Percentiles rank a stretch among this genome's conserved stretches.
phyloP scores from a whole-genome alignment of 2,888 invertebrate species.

The Autographa gamma region DNA sequence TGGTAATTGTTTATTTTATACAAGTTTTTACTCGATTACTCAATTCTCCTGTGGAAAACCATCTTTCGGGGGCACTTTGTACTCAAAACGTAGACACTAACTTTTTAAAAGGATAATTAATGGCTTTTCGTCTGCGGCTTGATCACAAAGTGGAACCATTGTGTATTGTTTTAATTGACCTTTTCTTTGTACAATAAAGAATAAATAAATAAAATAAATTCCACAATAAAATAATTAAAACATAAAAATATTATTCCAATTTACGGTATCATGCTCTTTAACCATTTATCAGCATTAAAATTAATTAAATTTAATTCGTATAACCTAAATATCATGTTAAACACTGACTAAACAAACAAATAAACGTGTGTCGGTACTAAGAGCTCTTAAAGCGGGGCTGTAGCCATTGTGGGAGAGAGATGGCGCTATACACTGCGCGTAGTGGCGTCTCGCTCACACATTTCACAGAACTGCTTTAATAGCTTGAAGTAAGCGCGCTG shows the following conservation, averaged over 20 bases:
- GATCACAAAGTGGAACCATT: neutral
- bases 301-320: neutral
- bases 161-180: neutral
- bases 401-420: too few species aligned
- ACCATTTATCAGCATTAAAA: neutral
- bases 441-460: too few species aligned
- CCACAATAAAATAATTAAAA: neutral
- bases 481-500: neutral
- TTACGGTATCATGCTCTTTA: neutral
- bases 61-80: too few species aligned
- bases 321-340: neutral
- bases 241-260: neutral
- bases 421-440: too few species aligned
- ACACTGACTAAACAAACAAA: too few species aligned
- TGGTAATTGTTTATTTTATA: too few species aligned
- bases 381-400: too few species aligned
- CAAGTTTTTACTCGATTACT: too few species aligned
- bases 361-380: neutral
- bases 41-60: too few species aligned
- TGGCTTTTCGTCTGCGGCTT: neutral
- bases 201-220: neutral
- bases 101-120: neutral
- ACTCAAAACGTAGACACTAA: too few species aligned
- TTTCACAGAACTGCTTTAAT: too few species aligned
- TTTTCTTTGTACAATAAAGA: neutral